Evolutionary conservation across 2,797 vertebrate species (phyloP), one percentile per base, ranked within the genome.

Genomic region (Sandelia bainsii): DNA sequence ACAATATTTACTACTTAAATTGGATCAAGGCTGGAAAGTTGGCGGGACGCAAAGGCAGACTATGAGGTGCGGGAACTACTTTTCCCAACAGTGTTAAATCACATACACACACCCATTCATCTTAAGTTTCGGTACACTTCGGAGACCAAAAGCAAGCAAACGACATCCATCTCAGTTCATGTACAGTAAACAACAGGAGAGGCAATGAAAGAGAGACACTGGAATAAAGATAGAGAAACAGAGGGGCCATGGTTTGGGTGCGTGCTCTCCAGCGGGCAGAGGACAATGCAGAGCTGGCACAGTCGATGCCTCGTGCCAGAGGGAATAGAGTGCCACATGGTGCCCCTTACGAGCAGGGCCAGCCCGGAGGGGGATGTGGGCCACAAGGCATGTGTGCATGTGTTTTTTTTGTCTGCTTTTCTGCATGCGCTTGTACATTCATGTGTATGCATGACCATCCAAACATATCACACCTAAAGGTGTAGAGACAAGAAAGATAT

Each of bases 241-340:
- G 42, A 19, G 19, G 79, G 80, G 66, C 80, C 52, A 9, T 22
- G 81, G 76, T 84, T 83, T 74, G 72, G 89, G 82, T 82, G 76
- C 73, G 80, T 83, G 86, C 84, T 91, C 88, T 93, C 87, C 76
- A 83, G 90, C 79, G 74, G 86, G 84, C 89, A 91, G 92, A 91
- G 91, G 93, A 92, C 91, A 90, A 87, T 82, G 86, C 79, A 82
- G 85, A 79, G 80, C 90, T 93, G 92, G 93, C 90, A 93, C 87
- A 82, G 89, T 74, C 56, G n/a, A 46, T 64, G 92, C 74, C 85
- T 80, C 29, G 85, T 91, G 92, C 92, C 92, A 91, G 84, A 89
- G 92, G 94, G 93, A 92, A 93, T 92, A 90, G 84, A 92, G 90
- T 93, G 87, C 94, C 94, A 94, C 89, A 93, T 93, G 92, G 91